These are phyloP conservation scores for Doryteuthis pealeii DNA, from an alignment of 1,140 invertebrate genomes.

Conservation along the genomic window DNA sequence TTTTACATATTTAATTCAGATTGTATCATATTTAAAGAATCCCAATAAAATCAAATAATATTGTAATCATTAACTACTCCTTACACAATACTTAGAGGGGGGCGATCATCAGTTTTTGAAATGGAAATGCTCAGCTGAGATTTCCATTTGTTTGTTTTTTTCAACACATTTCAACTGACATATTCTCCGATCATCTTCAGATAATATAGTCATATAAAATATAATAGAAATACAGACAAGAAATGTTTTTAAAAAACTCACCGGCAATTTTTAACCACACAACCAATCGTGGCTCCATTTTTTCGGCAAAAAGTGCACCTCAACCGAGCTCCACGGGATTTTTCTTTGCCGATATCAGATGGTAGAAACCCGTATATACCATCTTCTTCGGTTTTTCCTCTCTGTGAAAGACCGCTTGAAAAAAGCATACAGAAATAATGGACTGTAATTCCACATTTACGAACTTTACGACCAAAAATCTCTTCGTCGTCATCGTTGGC, in stretches of 20 bases:
- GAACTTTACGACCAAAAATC: constrained; percentile 62
- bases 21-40: too few species aligned
- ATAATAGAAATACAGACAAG: too few species aligned
- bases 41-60: too few species aligned
- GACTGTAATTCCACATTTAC: constrained; percentile 58
- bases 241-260: constrained; percentile 14
- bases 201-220: too few species aligned
- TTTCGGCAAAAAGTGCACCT: constrained; percentile 67
- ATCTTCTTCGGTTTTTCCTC: constrained; percentile 63
- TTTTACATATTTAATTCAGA: too few species aligned
- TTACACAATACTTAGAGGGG: too few species aligned
- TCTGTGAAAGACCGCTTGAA: constrained; percentile 67
- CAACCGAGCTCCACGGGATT: constrained; percentile 64
- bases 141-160: too few species aligned
- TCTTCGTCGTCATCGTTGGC: constrained; percentile 59
- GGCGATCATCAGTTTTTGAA: too few species aligned
- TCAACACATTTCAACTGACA: too few species aligned
- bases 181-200: too few species aligned
- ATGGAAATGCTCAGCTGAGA: too few species aligned
- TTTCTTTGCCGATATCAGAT: constrained; percentile 67
- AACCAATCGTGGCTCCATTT: constrained; percentile 68
- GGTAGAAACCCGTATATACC: constrained; percentile 69
- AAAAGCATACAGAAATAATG: constrained; percentile 61
- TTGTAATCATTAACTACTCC: too few species aligned
- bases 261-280: constrained; percentile 64